Evolutionary conservation across 1,140 invertebrate species (phyloP).

Genomic region (Sycobia sp.): DNA sequence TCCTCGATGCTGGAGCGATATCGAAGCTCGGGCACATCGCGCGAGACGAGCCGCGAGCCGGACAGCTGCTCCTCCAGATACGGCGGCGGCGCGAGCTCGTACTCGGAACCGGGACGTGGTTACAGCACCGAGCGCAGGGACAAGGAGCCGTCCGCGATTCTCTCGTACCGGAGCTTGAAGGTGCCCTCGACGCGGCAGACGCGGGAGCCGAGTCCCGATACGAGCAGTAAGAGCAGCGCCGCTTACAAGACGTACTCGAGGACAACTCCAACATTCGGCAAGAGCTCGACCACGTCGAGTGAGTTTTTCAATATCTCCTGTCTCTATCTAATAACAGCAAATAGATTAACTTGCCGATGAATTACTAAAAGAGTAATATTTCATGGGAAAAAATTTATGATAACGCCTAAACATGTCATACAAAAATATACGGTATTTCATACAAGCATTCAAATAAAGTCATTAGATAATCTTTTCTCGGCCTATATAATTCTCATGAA

Average conservation of each 20-base stretch:
- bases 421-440: no score
- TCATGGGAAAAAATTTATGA: no score
- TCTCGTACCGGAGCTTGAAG: constrained; percentile 47
- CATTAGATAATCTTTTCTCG: no score
- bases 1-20: constrained; percentile 55
- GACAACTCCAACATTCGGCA: constrained; percentile 45
- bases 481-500: no score
- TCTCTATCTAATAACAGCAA: no score
- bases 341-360: no score
- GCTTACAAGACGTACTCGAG: constrained; percentile 48
- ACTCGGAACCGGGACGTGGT: constrained; percentile 41
- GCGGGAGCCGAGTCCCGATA: constrained; percentile 54
- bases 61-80: constrained; percentile 47
- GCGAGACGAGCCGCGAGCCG: constrained; percentile 51
- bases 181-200: constrained; percentile 47
- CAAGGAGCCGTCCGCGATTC: constrained; percentile 39
- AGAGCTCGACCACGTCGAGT: constrained; percentile 44
- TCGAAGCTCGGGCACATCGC: constrained; percentile 45
- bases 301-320: constrained; percentile 26
- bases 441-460: no score
- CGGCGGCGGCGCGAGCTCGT: constrained; percentile 43
- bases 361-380: no score
- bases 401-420: no score
- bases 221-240: constrained; percentile 44
- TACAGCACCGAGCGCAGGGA: constrained; percentile 52